Conservation (phyloP, 2,113 vertebrate species). For the Boulengeromyrus knoepffleri region DNA sequence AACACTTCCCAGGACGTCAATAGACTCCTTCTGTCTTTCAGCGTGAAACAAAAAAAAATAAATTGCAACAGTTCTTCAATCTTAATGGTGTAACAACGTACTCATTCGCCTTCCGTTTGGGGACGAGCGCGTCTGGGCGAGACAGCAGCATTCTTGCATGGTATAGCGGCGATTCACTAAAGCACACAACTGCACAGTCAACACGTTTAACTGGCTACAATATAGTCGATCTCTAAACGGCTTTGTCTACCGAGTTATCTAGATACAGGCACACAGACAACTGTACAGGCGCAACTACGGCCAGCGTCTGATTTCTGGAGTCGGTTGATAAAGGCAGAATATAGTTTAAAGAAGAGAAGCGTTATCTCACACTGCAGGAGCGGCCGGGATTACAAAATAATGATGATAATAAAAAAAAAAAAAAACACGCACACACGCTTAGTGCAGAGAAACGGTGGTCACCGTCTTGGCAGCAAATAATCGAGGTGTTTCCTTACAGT, state of each 20-base stretch:
- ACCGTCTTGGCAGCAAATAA: neutral
- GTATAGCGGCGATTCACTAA: neutral
- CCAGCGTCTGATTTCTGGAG: neutral
- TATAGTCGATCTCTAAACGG: slow-evolving; percentile 10
- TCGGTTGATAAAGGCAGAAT: neutral
- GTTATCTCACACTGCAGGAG: neutral
- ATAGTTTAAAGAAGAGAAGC: slow-evolving; percentile 1
- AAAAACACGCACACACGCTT: neutral
- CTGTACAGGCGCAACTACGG: neutral
- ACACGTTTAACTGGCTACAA: slow-evolving; percentile 16
- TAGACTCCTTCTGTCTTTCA: neutral
- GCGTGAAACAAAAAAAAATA: neutral
- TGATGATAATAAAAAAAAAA: neutral
- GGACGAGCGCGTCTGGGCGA: neutral
- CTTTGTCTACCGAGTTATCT: slow-evolving; percentile 4
- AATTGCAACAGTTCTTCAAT: neutral
- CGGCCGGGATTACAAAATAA: neutral
- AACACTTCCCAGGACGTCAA: neutral
- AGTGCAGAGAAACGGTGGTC: neutral
- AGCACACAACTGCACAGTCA: slow-evolving; percentile 11
- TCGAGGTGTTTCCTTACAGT: neutral
- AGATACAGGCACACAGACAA: slow-evolving; percentile 13
- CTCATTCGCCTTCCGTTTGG: neutral
- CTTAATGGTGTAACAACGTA: neutral
- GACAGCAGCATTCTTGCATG: neutral